These are phyloP conservation scores for Clarias platycephalus DNA, from an alignment of 2,797 vertebrate genomes.

Conservation along the genomic window DNA sequence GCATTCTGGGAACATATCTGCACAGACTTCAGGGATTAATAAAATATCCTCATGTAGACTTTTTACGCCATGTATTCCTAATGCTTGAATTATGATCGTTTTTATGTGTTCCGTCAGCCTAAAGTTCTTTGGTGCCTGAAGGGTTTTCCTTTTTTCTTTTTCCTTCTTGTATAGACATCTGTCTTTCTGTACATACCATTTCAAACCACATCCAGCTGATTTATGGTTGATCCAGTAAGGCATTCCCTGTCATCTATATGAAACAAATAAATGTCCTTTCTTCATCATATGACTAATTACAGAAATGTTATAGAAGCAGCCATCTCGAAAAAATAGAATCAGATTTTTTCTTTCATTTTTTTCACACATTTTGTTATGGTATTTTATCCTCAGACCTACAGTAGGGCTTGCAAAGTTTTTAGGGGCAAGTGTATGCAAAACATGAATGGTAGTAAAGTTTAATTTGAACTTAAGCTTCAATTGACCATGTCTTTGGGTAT, in stretches of 20 bases:
- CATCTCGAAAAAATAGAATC: neutral
- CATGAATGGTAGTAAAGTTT: neutral
- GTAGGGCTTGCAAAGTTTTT: neutral
- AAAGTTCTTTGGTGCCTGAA: neutral
- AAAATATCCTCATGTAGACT: slow-evolving; percentile 14
- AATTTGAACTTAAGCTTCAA: neutral
- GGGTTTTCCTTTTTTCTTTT: neutral
- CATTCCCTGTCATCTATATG: neutral
- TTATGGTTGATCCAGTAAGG: neutral
- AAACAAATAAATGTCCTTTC: neutral
- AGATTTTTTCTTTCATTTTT: neutral
- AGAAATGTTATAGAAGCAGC: neutral
- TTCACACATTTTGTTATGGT: neutral
- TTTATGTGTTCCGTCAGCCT: neutral
- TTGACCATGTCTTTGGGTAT: neutral
- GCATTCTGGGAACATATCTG: slow-evolving; percentile 50
- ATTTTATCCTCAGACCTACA: neutral
- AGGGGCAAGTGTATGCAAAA: neutral
- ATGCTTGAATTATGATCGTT: neutral
- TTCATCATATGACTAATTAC: neutral
- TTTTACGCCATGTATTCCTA: neutral
- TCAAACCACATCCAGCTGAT: neutral
- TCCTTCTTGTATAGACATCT: too few species aligned
- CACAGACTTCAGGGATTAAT: slow-evolving; percentile 33
- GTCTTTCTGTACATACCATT: neutral